phyloP scores from a whole-genome alignment of 30 jellyfish, hydroid and myxozoan species.

The Phacellophora camtschatica region DNA sequence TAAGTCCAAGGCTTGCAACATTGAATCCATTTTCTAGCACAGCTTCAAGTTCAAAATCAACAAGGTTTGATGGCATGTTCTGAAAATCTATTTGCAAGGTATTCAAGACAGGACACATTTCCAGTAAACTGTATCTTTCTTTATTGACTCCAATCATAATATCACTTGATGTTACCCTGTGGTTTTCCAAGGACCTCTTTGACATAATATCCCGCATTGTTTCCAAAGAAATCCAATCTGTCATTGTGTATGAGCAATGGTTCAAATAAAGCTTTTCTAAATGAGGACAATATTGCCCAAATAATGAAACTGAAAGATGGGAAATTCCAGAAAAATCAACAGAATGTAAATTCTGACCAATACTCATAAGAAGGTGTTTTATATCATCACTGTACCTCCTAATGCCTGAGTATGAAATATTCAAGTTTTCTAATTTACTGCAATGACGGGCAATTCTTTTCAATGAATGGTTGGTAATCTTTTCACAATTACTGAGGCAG shows the following conservation, averaged over 20 bases:
- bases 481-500: constrained; percentile 51
- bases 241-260: constrained; percentile 41
- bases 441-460: constrained; percentile 14
- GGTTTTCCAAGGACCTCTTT: neutral
- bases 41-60: constrained; percentile 32
- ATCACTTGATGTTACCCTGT: neutral
- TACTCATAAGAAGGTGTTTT: neutral
- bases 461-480: constrained; percentile 18
- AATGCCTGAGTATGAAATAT: constrained; percentile 52
- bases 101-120: constrained; percentile 22
- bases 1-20: neutral
- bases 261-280: constrained; percentile 47
- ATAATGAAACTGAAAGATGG: neutral
- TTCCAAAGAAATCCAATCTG: constrained; percentile 45
- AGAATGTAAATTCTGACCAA: constrained; percentile 38
- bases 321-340: constrained; percentile 49
- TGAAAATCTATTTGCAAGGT: constrained; percentile 31
- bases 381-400: neutral
- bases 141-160: neutral
- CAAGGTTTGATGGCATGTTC: neutral
- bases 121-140: constrained; percentile 25
- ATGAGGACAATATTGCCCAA: constrained; percentile 42
- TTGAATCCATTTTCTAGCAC: constrained; percentile 18
- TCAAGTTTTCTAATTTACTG: constrained; percentile 23
- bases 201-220: neutral